phyloP scores from a whole-genome alignment of 2,888 invertebrate species.

The Helicoverpa assulta region DNA sequence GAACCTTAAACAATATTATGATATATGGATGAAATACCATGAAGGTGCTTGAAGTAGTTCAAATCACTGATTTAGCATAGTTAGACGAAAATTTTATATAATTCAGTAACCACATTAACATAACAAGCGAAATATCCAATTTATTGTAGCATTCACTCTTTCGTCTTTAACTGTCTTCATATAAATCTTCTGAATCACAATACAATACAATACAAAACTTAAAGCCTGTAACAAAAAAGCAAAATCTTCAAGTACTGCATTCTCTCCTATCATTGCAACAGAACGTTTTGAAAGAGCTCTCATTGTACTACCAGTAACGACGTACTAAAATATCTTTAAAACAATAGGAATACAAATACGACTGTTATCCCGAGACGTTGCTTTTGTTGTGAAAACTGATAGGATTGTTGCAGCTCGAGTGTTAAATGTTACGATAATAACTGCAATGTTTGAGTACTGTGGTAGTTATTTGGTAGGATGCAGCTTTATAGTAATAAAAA shows the following conservation, averaged over 20 bases:
- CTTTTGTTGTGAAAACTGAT: slow-evolving; percentile 36
- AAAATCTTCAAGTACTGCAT: background rate
- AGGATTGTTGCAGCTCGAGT: slow-evolving; percentile 26
- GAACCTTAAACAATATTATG: too few species aligned
- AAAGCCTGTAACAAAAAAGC: background rate
- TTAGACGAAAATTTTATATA: too few species aligned
- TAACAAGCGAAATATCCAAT: too few species aligned
- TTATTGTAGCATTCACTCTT: background rate
- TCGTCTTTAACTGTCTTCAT: background rate
- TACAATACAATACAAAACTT: background rate
- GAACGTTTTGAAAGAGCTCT: slow-evolving; percentile 19
- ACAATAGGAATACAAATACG: slow-evolving; percentile 34
- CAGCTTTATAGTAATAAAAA: background rate
- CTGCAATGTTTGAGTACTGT: slow-evolving; percentile 4
- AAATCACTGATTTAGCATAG: too few species aligned
- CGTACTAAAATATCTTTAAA: slow-evolving; percentile 33
- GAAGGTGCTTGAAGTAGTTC: too few species aligned
- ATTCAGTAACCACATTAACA: too few species aligned
- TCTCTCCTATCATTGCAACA: slow-evolving; percentile 11
- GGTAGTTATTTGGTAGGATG: background rate
- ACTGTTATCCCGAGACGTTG: slow-evolving; percentile 15
- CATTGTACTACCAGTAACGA: slow-evolving; percentile 10
- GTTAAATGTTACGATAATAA: slow-evolving; percentile 34
- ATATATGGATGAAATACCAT: too few species aligned
- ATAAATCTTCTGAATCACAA: background rate